Evolutionary conservation across 2,888 invertebrate genomes (phyloP), one percentile per base, ranked within the genome.

Genomic region (Drosophila pegasa): DNA sequence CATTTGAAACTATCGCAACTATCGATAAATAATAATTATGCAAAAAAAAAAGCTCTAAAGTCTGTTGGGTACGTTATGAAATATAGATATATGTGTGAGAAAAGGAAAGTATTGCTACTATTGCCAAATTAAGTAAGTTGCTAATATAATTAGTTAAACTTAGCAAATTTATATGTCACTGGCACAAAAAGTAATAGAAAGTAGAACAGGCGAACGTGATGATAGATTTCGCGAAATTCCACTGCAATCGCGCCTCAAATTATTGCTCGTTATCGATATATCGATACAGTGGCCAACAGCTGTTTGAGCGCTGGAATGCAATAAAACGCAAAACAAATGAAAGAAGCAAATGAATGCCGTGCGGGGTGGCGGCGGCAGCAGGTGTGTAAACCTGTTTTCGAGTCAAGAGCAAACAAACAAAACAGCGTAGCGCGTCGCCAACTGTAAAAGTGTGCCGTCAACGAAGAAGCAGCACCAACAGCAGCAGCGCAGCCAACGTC

Each of bases 381-480:
- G 62, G 41, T 60, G 66, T 45, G 45, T 29, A 75, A 75, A 75
- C 75, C 75, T 25, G 75, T 75, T 75, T 75, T 31, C 60, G 51
- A 60, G 62, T 67, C 75, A 71, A 75, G 63, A 75, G 75, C 71
- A 87, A 85, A 87, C 81, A 87, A 85, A 87, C 87, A 79, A 78
- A 80, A 71, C 75, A 66, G 65, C 58, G 58, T 43, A 63, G 37
- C 72, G 65, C 66, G 69, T 25, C 33, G 55, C 73, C 70, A 76
- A 74, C 71, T 75, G 79, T 71, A 84, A 84, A 84, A 84, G 81
- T 84, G 79, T 87, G 87, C 55, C 84, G 84, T 61, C 54, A 63
- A 31, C 69, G 61, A 68, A 69, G 80, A 68, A 76, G 67, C 51
- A 37, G 10, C 35, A 52, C 14, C 38, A 54, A 10, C 64, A 58